A percentile compares a stretch with the other conserved stretches of the same genome.
Evolutionary conservation across 2,113 vertebrate species (phyloP).

Genomic region (Psettodes erumei): DNA sequence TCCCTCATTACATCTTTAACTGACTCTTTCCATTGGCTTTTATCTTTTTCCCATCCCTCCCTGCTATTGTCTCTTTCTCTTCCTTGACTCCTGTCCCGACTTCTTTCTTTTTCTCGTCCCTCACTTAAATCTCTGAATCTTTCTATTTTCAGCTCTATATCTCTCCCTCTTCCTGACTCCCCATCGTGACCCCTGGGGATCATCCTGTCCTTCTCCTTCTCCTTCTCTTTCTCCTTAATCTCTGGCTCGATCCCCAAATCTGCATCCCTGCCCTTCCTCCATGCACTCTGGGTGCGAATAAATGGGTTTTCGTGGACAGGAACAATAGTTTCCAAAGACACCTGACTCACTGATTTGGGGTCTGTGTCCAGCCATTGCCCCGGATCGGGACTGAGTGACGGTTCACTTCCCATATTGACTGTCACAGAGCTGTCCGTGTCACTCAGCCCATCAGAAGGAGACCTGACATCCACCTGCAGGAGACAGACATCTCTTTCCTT

Average conservation of each 20-base stretch:
- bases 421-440: constrained; percentile 64
- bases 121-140: constrained; percentile 68
- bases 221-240: constrained; percentile 60
- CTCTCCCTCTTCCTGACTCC: constrained; percentile 63
- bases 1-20: constrained; percentile 56
- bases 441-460: constrained; percentile 49
- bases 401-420: constrained; percentile 53
- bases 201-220: constrained; percentile 56
- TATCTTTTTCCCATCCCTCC: constrained; percentile 50
- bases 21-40: constrained; percentile 53
- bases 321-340: constrained; percentile 85
- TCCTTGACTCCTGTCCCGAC: constrained; percentile 60
- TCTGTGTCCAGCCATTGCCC: constrained; percentile 65
- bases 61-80: constrained; percentile 58
- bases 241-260: constrained; percentile 54
- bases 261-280: constrained; percentile 65
- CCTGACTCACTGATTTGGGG: constrained; percentile 60
- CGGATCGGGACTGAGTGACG: constrained; percentile 58
- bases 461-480: constrained; percentile 55
- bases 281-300: constrained; percentile 81
- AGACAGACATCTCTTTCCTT: constrained; percentile 55
- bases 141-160: constrained; percentile 66
- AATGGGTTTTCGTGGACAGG: constrained; percentile 88
- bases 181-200: constrained; percentile 64
- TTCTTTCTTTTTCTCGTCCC: constrained; percentile 61